Base-by-base conservation (phyloP, 2,888 invertebrate genomes). In the Stomorhina lunata region DNA sequence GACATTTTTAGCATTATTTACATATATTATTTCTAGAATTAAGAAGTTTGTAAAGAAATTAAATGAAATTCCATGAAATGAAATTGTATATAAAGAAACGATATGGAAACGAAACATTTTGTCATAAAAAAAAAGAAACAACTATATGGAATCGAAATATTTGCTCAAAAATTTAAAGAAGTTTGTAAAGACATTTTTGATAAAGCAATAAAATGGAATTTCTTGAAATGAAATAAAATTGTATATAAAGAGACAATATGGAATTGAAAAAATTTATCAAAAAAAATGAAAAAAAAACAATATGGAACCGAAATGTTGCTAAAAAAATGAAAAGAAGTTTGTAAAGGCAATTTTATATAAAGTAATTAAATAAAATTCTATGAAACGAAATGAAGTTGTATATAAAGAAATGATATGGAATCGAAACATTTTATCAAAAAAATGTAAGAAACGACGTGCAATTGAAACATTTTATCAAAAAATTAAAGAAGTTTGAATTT, bases 31-130 rank as follows among this genome's bases (percentile, higher is more conserved):
- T n/a, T n/a, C n/a, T n/a, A n/a, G n/a, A n/a, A n/a, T n/a, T n/a
- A n/a, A n/a, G n/a, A 6, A 50, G 12, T 17, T 5, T 40, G 9
- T 12, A 20, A 20, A 45, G 32, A 32, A 37, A 10, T 20, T 34
- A 20, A 59, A 59, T 45, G 10, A 45, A 45, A 5, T 45, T 7
- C 20, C 4, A 48, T 9, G n/a, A n/a, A n/a, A n/a, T n/a, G n/a
- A n/a, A n/a, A 2, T 48, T 40, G 9, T 40, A 27, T 10, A 22
- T 9, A 34, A 65, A 43, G 48, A 15, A 71, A 63, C 55, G 12
- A 71, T 65, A 29, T 65, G 71, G 71, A 71, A 71, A 34, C 63
- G 65, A 37, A 57, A 78, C 69, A 50, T 1, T 22, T 3, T n/a
- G n/a, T n/a, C n/a, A n/a, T n/a, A n/a, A n/a, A n/a, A n/a, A 25